A percentile compares a stretch with the other conserved stretches of the same genome.
Conservation (phyloP, 2,888 invertebrate genomes). For the Plusia festucae region DNA sequence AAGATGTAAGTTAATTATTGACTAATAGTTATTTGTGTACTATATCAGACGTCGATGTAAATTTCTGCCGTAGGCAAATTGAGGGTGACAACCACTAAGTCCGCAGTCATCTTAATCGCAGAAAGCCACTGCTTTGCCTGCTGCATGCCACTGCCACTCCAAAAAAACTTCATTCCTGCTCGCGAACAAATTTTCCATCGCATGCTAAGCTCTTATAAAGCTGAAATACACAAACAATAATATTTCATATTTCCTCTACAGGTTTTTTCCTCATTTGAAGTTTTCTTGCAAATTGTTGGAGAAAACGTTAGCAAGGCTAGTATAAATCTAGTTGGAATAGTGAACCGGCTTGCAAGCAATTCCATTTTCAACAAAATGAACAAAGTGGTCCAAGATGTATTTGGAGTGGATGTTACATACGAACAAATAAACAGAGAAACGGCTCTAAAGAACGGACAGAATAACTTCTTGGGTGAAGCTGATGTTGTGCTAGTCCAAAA, state of each 20-base stretch:
- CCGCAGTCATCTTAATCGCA: too few relatives aligned
- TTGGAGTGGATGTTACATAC: constrained; percentile 45
- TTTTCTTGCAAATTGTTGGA: constrained; percentile 61
- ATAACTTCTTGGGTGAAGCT: constrained; percentile 22
- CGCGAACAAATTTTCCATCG: too few relatives aligned
- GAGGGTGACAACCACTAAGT: too few relatives aligned
- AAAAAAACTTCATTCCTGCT: too few relatives aligned
- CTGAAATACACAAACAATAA: too few relatives aligned
- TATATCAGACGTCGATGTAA: too few relatives aligned
- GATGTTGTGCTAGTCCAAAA: constrained; percentile 57
- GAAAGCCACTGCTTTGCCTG: too few relatives aligned
- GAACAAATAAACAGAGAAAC: constrained; percentile 29
- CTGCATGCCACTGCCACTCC: too few relatives aligned
- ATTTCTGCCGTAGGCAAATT: too few relatives aligned
- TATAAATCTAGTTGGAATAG: constrained; percentile 54
- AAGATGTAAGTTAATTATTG: constrained; percentile 47
- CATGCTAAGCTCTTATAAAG: too few relatives aligned
- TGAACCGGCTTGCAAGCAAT: constrained; percentile 14
- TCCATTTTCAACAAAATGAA: constrained; percentile 45
- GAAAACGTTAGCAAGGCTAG: constrained; percentile 58
- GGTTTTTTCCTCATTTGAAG: constrained; percentile 51
- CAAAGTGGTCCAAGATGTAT: constrained; percentile 24
- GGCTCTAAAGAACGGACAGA: constrained; percentile 10
- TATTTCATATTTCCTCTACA: constrained; percentile 17
- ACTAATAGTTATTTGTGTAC: too few relatives aligned